Evolutionary conservation across 2,797 vertebrate genomes (phyloP).

Genomic region (Buphagus erythrorhynchus): DNA sequence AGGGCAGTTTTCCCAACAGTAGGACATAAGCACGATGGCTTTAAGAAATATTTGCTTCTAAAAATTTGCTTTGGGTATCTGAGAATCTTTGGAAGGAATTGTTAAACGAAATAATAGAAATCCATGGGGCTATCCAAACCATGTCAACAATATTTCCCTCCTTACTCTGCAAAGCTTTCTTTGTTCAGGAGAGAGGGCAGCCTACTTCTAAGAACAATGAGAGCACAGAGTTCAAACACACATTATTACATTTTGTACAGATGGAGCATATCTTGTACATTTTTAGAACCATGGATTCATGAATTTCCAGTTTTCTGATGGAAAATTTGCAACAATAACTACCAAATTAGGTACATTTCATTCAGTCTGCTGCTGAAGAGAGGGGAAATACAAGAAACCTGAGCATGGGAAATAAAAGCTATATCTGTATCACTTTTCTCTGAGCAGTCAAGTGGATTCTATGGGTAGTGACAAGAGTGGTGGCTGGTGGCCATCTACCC

Average conservation of each 20-base stretch:
- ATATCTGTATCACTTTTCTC: not conserved
- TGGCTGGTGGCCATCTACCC: not conserved
- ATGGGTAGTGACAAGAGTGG: not conserved
- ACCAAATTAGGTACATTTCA: not conserved
- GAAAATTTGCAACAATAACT: not conserved
- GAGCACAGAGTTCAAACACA: not conserved
- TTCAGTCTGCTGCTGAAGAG: not conserved
- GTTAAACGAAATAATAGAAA: conserved; percentile 19
- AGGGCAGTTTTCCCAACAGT: not conserved
- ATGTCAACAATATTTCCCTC: rapidly evolving
- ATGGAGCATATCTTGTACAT: not conserved
- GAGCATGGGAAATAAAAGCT: not conserved
- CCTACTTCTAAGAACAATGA: not conserved
- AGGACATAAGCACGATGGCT: not conserved
- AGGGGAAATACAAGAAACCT: not conserved
- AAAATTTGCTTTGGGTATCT: not conserved
- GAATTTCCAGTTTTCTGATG: not conserved
- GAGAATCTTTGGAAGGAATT: not conserved
- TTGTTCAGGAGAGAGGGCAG: not conserved
- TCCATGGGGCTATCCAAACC: not conserved
- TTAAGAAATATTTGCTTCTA: not conserved
- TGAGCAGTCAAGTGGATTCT: conserved; percentile 8
- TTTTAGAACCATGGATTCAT: not conserved
- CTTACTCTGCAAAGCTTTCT: not conserved
- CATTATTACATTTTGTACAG: not conserved